Percentiles rank a stretch among this genome's conserved stretches.
phyloP scores from a whole-genome alignment of 2,888 invertebrate species.

The Agrochola lota region DNA sequence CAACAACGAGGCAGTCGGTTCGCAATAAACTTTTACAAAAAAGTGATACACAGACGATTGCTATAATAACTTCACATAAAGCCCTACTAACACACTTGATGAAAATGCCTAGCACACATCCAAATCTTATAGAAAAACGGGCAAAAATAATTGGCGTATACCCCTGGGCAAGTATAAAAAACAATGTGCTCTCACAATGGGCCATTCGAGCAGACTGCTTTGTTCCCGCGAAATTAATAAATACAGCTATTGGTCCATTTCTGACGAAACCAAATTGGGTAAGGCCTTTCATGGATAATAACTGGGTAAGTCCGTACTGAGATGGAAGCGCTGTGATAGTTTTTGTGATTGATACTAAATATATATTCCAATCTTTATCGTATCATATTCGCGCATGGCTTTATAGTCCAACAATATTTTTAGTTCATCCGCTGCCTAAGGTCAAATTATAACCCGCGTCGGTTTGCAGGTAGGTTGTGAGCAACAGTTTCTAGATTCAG shows the following conservation, averaged over 20 bases:
- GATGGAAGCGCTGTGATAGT: conserved; percentile 2
- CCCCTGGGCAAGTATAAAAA: conserved; percentile 53
- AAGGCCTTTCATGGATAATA: conserved; percentile 25
- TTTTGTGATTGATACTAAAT: conserved; percentile 12
- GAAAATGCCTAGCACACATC: conserved; percentile 20
- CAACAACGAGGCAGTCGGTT: background rate
- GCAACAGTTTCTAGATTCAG: too few species aligned
- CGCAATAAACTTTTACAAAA: background rate
- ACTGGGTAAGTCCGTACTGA: conserved; percentile 9
- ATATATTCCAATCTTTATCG: background rate
- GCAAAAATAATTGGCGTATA: conserved; percentile 54
- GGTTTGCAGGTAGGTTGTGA: too few species aligned
- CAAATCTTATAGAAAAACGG: conserved; percentile 21
- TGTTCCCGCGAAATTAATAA: conserved; percentile 55
- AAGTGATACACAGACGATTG: background rate
- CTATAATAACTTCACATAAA: background rate
- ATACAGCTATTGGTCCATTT: conserved; percentile 44
- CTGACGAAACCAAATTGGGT: conserved; percentile 42
- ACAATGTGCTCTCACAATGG: conserved; percentile 54
- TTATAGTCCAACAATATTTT: too few species aligned
- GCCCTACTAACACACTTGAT: conserved; percentile 5
- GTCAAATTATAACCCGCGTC: too few species aligned
- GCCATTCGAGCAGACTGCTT: conserved; percentile 42
- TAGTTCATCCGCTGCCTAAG: too few species aligned
- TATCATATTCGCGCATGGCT: too few species aligned